phyloP scores from a whole-genome alignment of 2,113 vertebrate genomes.

The Vulpes lagopus region DNA sequence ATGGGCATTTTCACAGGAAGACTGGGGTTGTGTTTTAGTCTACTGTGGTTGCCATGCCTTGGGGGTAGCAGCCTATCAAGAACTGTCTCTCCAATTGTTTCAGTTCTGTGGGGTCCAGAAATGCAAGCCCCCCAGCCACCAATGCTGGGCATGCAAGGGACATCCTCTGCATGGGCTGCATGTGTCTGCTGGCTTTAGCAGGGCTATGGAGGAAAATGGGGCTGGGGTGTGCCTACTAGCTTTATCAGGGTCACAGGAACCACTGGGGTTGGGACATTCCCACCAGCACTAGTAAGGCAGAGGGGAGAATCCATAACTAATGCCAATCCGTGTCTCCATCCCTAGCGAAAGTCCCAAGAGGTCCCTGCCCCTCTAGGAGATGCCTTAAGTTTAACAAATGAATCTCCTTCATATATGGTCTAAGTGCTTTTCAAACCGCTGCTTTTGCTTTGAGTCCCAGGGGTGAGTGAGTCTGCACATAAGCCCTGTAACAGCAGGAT shows the following conservation, averaged over 20 bases:
- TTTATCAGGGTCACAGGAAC: background rate
- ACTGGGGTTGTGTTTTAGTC: background rate
- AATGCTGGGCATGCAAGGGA: background rate
- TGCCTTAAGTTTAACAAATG: background rate
- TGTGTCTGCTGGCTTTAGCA: background rate
- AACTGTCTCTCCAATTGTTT: background rate
- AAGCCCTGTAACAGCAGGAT: background rate
- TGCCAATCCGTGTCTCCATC: background rate
- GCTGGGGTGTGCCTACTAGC: background rate
- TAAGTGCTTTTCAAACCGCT: background rate
- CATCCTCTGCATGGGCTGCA: background rate
- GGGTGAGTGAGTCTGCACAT: background rate
- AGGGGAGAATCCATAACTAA: background rate
- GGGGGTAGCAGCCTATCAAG: background rate
- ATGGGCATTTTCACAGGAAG: background rate
- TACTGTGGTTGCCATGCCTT: background rate
- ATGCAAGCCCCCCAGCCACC: background rate
- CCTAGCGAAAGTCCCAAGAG: background rate
- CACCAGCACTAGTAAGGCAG: background rate
- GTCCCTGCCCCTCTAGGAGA: background rate
- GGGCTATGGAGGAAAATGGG: background rate
- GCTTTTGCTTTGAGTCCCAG: background rate
- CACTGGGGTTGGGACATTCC: background rate
- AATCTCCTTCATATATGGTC: background rate
- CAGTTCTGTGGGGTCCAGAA: background rate